Conservation (phyloP, 2,797 vertebrate genomes). For the Pseudochirops cupreus region DNA sequence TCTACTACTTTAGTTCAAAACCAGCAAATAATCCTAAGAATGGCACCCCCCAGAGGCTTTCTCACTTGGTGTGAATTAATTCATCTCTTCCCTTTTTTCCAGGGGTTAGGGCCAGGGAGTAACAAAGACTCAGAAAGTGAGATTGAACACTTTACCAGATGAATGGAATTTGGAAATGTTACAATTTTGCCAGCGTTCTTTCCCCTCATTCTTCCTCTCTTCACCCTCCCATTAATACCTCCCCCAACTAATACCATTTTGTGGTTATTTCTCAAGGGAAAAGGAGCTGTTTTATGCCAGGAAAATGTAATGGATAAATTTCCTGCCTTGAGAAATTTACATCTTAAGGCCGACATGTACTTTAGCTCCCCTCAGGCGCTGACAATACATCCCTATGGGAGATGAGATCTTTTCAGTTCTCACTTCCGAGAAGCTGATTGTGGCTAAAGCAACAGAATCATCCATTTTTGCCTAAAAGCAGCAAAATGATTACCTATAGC, state of each 20-base stretch:
- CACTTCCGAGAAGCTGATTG: constrained; percentile 58
- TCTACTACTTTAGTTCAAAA: neutral
- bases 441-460: constrained; percentile 58
- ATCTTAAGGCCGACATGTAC: constrained; percentile 31
- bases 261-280: neutral
- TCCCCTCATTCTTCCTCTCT: neutral
- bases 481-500: constrained; percentile 80
- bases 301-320: constrained; percentile 13
- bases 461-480: constrained; percentile 80
- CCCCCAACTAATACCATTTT: neutral
- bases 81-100: neutral
- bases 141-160: neutral
- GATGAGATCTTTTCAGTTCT: constrained; percentile 55
- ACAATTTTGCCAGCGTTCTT: neutral
- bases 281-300: constrained; percentile 1
- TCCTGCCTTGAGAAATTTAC: constrained; percentile 52
- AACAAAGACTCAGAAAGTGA: neutral
- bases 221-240: neutral
- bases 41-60: neutral
- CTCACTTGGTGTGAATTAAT: neutral
- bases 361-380: constrained; percentile 43
- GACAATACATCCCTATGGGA: constrained; percentile 50
- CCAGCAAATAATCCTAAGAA: neutral
- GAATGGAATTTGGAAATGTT: neutral
- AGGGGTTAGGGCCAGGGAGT: neutral